These are phyloP conservation scores for Nasonia vitripennis DNA, from an alignment of 1,140 invertebrate species.

Conservation along the genomic window DNA sequence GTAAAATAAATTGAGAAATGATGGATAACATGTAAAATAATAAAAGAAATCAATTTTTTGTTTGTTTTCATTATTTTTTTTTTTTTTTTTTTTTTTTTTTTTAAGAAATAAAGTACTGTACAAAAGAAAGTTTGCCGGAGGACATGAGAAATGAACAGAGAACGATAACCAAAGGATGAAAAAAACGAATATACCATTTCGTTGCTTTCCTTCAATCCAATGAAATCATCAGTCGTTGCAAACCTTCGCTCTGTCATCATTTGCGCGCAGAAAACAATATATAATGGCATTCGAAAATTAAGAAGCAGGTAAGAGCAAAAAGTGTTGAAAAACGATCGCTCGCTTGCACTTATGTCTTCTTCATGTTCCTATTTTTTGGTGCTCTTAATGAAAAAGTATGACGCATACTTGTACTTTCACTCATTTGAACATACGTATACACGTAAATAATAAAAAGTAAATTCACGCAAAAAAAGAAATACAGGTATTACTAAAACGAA, in stretches of 20 bases:
- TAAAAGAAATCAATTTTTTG: neutral
- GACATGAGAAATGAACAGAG: slow-evolving; percentile 35
- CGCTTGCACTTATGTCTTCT: neutral
- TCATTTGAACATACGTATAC: slow-evolving; percentile 29
- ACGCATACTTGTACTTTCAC: slow-evolving; percentile 14
- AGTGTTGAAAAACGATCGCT: neutral
- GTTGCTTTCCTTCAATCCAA: slow-evolving; percentile 19
- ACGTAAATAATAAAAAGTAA: slow-evolving; percentile 43
- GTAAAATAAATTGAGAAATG: neutral
- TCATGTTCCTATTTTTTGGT: slow-evolving; percentile 4
- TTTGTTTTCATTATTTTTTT: neutral
- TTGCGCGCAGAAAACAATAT: slow-evolving; percentile 32
- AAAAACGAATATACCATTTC: slow-evolving; percentile 29
- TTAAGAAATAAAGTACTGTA: slow-evolving; percentile 45
- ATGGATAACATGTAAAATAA: neutral
- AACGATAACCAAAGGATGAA: slow-evolving; percentile 38
- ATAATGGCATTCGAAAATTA: slow-evolving; percentile 24
- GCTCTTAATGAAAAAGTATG: slow-evolving; percentile 37
- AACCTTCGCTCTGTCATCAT: slow-evolving; percentile 26
- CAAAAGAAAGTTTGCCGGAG: slow-evolving; percentile 40
- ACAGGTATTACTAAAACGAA: slow-evolving; percentile 49
- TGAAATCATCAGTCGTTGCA: slow-evolving; percentile 26
- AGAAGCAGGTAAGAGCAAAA: slow-evolving; percentile 26
- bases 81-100: neutral
- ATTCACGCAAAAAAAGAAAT: slow-evolving; percentile 41